Base-by-base conservation (phyloP, 2,888 invertebrate species). In the Anticlea derivata region DNA sequence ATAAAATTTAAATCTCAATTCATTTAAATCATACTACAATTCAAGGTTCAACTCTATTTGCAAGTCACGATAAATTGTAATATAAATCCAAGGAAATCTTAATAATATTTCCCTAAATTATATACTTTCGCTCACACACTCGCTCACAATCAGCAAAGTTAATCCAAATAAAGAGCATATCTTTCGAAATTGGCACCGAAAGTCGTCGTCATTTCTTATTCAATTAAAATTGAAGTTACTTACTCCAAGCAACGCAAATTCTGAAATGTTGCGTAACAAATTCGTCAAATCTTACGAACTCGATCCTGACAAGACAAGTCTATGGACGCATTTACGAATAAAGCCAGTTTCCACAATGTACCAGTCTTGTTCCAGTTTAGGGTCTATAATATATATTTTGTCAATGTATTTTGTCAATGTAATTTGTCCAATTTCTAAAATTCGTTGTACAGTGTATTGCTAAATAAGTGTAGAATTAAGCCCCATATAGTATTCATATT, bases 101-200 rank as follows among this genome's bases (percentile, higher is more conserved):
- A 24, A 41, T 40, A 40, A 22, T 5, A 41, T 31, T 31, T 23
- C 26, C 34, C 8, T 44, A 26, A 27, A 44, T 41, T 31, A 31
- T 29, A 20, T 24, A 41, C 41, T 35, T 45, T 20, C 11, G 34
- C 35, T 22, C 35, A 20, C 11, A 22, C 10, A 34, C 43, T 33
- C 31, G 26, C 23, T 46, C 48, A 12, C 39, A 48, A 53, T 48
- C 48, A 53, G 44, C 24, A 20, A 35, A 53, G 39, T 38, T 44
- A 44, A 48, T 53, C 48, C 39, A 40, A 30, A 49, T 44, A 52
- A 44, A 44, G n/a, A 39, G 44, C 44, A 34, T 38, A 48, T 53
- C 39, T 20, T 40, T 8, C 29, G 11, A 45, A 53, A 49, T 53
- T 53, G 48, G 24, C 38, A 44, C 22, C 39, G 26, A 45, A 39